Base-by-base conservation (phyloP, 2,888 invertebrate species). In the Crepidodera aurea region DNA sequence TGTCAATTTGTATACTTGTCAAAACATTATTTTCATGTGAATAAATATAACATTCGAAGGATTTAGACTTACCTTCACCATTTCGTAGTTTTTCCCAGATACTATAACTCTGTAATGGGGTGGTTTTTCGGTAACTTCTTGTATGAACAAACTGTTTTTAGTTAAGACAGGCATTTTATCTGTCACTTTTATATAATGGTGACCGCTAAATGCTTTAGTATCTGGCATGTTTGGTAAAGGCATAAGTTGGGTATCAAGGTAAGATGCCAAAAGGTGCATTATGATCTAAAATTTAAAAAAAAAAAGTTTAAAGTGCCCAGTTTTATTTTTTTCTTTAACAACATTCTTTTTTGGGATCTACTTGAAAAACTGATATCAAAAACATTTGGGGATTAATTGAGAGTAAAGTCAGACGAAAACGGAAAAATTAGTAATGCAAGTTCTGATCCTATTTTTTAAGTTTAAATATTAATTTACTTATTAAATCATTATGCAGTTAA, bases 221-320 rank as follows among this genome's bases (percentile, higher is more conserved):
- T 89, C 89, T 1, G 88, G 88, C 75, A 87, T 86, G 70, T 83
- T 84, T 1, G 88, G 85, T 40, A 87, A 81, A 15, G 90, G 84
- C 81, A 90, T 82, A 60, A 93, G 81, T 78, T 92, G 90, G 16
- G 89, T 89, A 81, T 96, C 96, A 83, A 97, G 83, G 80, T 96
- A 97, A 0, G 91, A 87, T 65, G 91, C 91, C 68, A 96, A 85
- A 70, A 94, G 80, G 79, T 94, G 94, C 85, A 95, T 90, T 63
- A 97, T 83, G 68, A 93, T 86, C 90, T 92, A 46, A 10, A 77
- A 29, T 81, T 76, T n/a, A 50, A 39, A 40, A 15, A 29, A n/a
- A n/a, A n/a, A n/a, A n/a, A n/a, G n/a, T n/a, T n/a, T n/a, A n/a
- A n/a, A n/a, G n/a, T n/a, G 22, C n/a, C 3, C 10, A 18, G 10